Base-by-base conservation (phyloP, 1,140 invertebrate species). In the Drosophila nigrodunni region DNA sequence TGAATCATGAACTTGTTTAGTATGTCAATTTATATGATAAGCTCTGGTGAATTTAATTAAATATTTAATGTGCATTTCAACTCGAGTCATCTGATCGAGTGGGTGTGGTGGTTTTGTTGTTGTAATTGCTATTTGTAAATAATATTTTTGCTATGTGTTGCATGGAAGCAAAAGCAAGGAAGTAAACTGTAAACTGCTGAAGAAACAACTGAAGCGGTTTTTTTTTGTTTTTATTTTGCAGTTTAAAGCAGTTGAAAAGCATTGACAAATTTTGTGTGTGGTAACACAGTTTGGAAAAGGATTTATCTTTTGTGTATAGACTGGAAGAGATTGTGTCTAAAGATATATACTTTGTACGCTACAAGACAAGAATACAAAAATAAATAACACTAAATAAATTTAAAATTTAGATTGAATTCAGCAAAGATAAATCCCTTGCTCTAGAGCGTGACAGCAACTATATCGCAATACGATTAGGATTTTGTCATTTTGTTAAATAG, bases 381-480 rank as follows among this genome's bases (percentile, higher is more conserved):
- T 47, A 74, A 60, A 47, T 30, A 50, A 64, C 15, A 44, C 66
- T 74, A 70, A 61, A 74, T 62, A 70, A 74, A 54, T 46, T 49
- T 35, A 54, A 60, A 35, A 59, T 41, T 54, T 25, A 44, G 8
- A 37, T 41, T 41, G 37, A 11, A 34, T 59, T 34, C 70, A 69
- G 74, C 69, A 80, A 85, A 89, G 86, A 89, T 89, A 89, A 89
- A 90, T 88, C 86, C 82, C 80, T 81, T 89, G 85, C 58, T 68
- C 74, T 80, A 80, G 67, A 75, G 69, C 67, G 69, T 67, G 73
- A 35, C 78, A 75, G 67, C 80, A 82, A 75, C 67, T 77, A 80
- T 69, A 25, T 71, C 58, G 62, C 71, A 30, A 5, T 30, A 66
- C 68, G 47, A 55, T 46, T 59, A 64, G 46, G 34, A 62, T 62